Percentiles rank a stretch among this genome's conserved stretches.
Evolutionary conservation across 92 coral and sea anemone species (phyloP).

Genomic region (Bergia puertoricense): DNA sequence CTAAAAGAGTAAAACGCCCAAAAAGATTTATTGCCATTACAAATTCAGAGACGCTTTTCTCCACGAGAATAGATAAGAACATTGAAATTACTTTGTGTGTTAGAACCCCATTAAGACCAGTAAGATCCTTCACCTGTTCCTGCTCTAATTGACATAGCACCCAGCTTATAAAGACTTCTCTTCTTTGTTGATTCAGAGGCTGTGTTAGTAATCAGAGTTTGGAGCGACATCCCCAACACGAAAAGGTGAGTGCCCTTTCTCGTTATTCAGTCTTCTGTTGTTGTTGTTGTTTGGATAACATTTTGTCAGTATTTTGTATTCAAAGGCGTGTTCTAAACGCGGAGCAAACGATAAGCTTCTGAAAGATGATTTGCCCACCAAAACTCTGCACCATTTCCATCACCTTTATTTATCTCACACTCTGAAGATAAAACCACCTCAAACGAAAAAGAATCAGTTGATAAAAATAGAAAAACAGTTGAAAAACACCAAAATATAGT

Average conservation of each 20-base stretch:
- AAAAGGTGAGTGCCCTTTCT: not conserved
- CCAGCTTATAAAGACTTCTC: not conserved
- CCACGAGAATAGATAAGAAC: slow-evolving; percentile 2
- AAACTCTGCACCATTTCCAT: not conserved
- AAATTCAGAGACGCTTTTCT: slow-evolving; percentile 4
- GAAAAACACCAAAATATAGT: not conserved
- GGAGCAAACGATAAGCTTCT: not conserved
- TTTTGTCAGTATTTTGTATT: not conserved
- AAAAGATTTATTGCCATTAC: not conserved
- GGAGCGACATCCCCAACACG: not conserved
- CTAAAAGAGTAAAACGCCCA: slow-evolving; percentile 1
- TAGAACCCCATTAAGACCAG: slow-evolving; percentile 2
- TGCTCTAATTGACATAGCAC: not conserved
- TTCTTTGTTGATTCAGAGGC: not conserved
- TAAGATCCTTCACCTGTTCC: slow-evolving; percentile 6
- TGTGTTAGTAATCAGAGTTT: not conserved
- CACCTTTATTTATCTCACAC: not conserved
- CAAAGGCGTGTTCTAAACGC: not conserved
- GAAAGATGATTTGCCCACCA: not conserved
- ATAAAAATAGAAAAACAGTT: not conserved
- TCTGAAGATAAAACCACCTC: not conserved
- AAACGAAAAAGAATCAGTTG: not conserved
- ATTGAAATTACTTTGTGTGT: slow-evolving; percentile 12
- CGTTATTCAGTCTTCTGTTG: not conserved
- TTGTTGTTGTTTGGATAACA: not conserved